Evolutionary conservation across 2,113 vertebrate species (phyloP).

Genomic region (Cyanoderma ruficeps): DNA sequence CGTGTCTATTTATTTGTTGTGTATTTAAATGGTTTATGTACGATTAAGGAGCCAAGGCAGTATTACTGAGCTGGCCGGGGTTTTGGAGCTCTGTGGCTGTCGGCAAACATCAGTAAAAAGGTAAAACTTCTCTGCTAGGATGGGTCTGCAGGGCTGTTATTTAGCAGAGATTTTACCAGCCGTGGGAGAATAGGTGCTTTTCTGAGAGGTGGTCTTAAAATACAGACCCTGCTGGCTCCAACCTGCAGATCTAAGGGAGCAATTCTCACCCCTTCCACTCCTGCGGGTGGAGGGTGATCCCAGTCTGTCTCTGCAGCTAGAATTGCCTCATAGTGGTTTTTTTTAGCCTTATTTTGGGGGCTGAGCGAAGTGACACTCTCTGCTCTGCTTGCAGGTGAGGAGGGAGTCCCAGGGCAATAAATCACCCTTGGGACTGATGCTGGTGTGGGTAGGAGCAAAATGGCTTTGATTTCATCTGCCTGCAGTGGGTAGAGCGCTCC

Average conservation of each 20-base stretch:
- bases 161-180: background rate
- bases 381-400: background rate
- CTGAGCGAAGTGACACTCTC: background rate
- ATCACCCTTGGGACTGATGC: background rate
- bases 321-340: background rate
- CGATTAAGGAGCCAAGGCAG: slow-evolving; percentile 33
- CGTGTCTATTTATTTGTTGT: slow-evolving; percentile 59
- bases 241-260: background rate
- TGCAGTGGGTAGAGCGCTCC: background rate
- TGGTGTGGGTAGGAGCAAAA: background rate
- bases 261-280: background rate
- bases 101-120: slow-evolving; percentile 23
- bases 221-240: background rate
- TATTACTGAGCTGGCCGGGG: slow-evolving; percentile 4
- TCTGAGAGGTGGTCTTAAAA: background rate
- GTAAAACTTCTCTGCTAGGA: slow-evolving; percentile 7
- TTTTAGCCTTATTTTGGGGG: background rate
- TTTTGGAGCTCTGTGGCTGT: background rate
- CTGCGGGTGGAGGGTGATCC: background rate
- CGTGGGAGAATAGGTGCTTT: background rate
- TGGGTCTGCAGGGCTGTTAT: background rate
- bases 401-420: background rate
- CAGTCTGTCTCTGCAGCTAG: background rate
- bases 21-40: slow-evolving; percentile 40
- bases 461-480: background rate